Percentiles rank a stretch among this genome's conserved stretches.
Evolutionary conservation across 2,113 vertebrate genomes (phyloP).

Genomic region (Coptodon bakossiorum): DNA sequence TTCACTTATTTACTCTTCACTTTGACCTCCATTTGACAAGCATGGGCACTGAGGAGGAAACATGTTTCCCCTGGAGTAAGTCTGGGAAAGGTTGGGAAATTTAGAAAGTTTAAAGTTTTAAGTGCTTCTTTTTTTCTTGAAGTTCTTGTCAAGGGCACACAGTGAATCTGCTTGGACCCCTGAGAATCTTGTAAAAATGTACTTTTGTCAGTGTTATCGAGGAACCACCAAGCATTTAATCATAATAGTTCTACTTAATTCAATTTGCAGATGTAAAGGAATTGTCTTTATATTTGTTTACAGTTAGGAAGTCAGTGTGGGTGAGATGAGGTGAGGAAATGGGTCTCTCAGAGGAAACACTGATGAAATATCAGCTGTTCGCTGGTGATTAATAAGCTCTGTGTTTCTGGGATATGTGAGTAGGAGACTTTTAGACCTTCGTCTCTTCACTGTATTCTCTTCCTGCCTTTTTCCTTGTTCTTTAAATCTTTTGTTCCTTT

Average conservation of each 20-base stretch:
- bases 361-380: neutral
- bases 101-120: neutral
- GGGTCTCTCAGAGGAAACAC: neutral
- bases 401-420: neutral
- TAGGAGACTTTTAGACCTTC: neutral
- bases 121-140: neutral
- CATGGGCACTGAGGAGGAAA: neutral
- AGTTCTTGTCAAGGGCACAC: neutral
- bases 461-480: neutral
- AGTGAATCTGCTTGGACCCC: neutral
- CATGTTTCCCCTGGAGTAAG: neutral
- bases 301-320: neutral
- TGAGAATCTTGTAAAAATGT: neutral
- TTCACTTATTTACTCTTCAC: constrained; percentile 30
- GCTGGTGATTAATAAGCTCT: constrained; percentile 20
- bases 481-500: neutral
- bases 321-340: neutral
- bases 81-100: neutral
- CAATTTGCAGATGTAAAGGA: neutral
- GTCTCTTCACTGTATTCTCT: neutral
- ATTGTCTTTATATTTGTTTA: neutral
- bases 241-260: neutral
- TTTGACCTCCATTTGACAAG: constrained; percentile 18
- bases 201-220: neutral
- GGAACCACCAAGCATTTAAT: neutral